These are phyloP conservation scores for Stichodactyla mertensii DNA, from an alignment of 64 coral and sea anemone species.

Conservation along the genomic window DNA sequence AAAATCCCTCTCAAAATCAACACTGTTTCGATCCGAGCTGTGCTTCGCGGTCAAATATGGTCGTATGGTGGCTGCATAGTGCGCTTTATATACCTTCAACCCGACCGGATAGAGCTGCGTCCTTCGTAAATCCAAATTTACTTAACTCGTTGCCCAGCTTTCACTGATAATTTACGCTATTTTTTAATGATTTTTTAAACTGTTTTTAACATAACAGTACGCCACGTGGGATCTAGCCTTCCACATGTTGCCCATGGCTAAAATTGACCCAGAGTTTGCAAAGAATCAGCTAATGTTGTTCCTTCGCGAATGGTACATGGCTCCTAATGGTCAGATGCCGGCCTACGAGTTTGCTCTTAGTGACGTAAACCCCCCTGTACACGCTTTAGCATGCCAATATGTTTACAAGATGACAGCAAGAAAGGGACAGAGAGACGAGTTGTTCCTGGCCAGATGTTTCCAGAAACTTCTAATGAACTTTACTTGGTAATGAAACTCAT, in stretches of 20 bases:
- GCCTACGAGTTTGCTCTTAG: constrained; percentile 81
- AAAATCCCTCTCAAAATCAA: too few relatives aligned
- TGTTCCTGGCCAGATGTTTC: constrained; percentile 77
- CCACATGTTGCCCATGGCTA: constrained; percentile 72
- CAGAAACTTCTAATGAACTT: constrained; percentile 82
- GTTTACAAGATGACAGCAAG: constrained; percentile 69
- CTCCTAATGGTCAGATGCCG: constrained; percentile 71
- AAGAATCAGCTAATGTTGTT: constrained; percentile 83
- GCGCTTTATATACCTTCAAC: too few relatives aligned
- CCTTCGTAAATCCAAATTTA: too few relatives aligned
- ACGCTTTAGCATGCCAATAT: constrained; percentile 56
- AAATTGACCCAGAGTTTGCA: constrained; percentile 77
- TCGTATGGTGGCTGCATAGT: too few relatives aligned
- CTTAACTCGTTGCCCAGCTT: too few relatives aligned
- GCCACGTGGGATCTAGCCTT: constrained; percentile 87
- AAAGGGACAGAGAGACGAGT: constrained; percentile 58
- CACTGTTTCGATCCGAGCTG: too few relatives aligned
- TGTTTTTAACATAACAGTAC: constrained; percentile 25
- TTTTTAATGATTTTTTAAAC: neutral
- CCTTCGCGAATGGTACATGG: constrained; percentile 82
- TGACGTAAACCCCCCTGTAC: constrained; percentile 82
- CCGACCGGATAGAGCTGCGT: too few relatives aligned
- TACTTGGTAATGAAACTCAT: constrained; percentile 57
- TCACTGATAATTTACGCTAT: neutral
- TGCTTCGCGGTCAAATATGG: too few relatives aligned